A percentile compares a stretch with the other conserved stretches of the same genome.
phyloP scores from a whole-genome alignment of 2,113 vertebrate genomes.

The Cyprinodon variegatus region DNA sequence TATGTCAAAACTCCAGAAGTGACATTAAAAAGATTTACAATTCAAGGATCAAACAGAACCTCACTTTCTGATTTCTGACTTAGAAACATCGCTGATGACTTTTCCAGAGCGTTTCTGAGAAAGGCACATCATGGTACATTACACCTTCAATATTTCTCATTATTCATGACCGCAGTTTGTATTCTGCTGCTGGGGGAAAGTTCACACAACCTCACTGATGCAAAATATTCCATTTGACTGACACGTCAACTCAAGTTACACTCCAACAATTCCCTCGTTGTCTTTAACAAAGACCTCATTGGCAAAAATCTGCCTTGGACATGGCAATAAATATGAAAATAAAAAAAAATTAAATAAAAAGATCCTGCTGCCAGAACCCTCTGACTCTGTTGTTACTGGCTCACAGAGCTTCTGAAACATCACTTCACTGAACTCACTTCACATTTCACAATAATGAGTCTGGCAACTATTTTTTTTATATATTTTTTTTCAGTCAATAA shows the following conservation, averaged over 20 bases:
- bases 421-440: conserved; percentile 41
- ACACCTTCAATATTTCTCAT: conserved; percentile 28
- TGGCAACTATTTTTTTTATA: conserved; percentile 3
- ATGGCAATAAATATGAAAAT: conserved; percentile 38
- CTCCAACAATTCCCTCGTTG: conserved; percentile 46
- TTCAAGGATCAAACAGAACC: background rate
- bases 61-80: background rate
- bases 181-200: conserved; percentile 46
- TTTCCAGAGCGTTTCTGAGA: conserved; percentile 5
- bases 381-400: conserved; percentile 65
- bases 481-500: conserved; percentile 59
- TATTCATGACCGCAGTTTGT: conserved; percentile 39
- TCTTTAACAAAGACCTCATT: conserved; percentile 68
- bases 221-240: conserved; percentile 68
- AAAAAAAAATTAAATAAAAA: background rate
- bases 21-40: background rate
- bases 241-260: conserved; percentile 67
- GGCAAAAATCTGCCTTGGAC: conserved; percentile 57
- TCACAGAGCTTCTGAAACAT: conserved; percentile 55
- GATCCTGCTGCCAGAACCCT: conserved; percentile 39
- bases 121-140: conserved; percentile 19
- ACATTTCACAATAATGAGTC: conserved; percentile 61
- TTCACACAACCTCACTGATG: conserved; percentile 63
- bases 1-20: background rate
- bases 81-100: conserved; percentile 10